Percentiles rank a stretch among this genome's conserved stretches.
Conservation (phyloP, 2,113 vertebrate genomes). For the Pangasianodon gigas region DNA sequence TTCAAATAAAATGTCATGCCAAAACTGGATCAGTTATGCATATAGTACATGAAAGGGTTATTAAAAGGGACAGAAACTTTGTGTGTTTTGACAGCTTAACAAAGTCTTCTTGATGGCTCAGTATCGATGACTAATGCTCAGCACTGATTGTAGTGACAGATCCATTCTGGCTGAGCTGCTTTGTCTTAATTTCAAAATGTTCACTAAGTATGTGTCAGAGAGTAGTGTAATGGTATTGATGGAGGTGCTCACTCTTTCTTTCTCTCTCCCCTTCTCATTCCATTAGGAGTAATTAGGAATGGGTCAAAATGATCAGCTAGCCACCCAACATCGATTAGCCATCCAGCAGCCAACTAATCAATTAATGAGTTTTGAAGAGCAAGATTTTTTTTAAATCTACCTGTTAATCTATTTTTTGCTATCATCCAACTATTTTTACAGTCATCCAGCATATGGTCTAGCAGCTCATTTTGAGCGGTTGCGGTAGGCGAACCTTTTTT, state of each 20-base stretch:
- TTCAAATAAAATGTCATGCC: background rate
- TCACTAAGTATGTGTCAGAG: background rate
- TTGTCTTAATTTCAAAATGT: conserved; percentile 2
- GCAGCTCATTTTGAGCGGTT: background rate
- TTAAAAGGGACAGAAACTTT: background rate
- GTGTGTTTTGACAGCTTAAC: background rate
- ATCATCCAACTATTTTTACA: background rate
- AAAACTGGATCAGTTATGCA: background rate
- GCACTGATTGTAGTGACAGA: background rate
- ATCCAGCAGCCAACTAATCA: background rate
- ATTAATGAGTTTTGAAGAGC: background rate
- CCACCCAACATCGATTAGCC: background rate
- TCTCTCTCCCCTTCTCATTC: background rate
- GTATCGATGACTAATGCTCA: background rate
- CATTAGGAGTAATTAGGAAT: background rate
- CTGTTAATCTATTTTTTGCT: background rate
- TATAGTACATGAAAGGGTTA: background rate
- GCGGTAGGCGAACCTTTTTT: background rate
- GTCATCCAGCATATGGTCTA: background rate
- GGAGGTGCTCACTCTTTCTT: background rate
- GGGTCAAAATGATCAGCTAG: background rate
- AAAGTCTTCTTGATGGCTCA: background rate
- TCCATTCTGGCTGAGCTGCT: background rate
- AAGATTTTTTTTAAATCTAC: background rate
- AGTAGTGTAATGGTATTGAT: background rate